Evolutionary conservation across 2,888 invertebrate species (phyloP).

Genomic region (Drepanosiphum platanoidis): DNA sequence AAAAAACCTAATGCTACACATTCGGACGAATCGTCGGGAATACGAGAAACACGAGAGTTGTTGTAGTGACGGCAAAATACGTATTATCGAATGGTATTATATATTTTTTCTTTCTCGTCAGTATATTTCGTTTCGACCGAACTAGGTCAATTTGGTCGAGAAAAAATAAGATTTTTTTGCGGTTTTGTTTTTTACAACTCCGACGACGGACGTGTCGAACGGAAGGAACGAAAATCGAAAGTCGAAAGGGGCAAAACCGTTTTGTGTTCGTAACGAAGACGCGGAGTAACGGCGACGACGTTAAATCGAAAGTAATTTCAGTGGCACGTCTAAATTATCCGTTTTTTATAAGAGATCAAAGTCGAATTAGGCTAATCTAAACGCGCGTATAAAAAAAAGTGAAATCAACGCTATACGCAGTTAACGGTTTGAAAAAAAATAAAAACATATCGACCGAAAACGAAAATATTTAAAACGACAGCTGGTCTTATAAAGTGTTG

Average conservation of each 20-base stretch:
- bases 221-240: background rate
- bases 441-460: too few relatives aligned
- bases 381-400: background rate
- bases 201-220: background rate
- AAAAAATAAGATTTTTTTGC: background rate
- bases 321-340: background rate
- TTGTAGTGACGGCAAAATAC: background rate
- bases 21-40: background rate
- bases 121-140: background rate
- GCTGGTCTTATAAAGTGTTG: background rate
- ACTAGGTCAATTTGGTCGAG: background rate
- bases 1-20: background rate
- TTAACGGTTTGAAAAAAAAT: too few relatives aligned
- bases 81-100: background rate
- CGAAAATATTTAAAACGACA: background rate
- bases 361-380: background rate
- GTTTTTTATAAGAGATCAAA: background rate
- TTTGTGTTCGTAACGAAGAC: background rate
- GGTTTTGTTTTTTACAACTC: background rate
- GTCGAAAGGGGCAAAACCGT: background rate
- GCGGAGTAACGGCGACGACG: background rate
- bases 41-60: background rate
- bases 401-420: too few relatives aligned
- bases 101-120: slow-evolving; percentile 27
- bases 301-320: background rate